Evolutionary conservation across 2,113 vertebrate species (phyloP).

Genomic region (Eleginops maclovinus): DNA sequence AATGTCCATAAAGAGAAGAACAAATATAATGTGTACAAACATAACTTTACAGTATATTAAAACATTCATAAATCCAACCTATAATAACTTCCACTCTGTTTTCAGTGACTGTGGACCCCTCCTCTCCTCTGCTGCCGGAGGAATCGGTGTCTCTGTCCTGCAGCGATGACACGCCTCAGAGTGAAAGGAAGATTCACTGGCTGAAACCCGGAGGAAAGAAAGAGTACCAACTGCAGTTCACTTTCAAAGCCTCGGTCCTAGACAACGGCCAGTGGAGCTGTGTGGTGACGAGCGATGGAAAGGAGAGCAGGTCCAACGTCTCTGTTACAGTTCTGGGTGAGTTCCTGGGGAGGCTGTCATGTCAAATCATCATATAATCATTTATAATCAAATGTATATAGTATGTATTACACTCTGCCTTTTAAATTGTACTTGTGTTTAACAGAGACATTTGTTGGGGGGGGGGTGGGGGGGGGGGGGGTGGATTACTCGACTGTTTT

Average conservation of each 20-base stretch:
- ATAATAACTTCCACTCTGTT: background rate
- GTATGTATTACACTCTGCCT: too few species aligned
- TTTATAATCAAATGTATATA: too few species aligned
- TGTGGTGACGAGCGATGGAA: background rate
- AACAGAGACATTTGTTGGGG: too few species aligned
- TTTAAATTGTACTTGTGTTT: too few species aligned
- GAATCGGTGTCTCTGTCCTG: slow-evolving; percentile 30
- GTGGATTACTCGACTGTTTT: too few species aligned
- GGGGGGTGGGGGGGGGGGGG: too few species aligned
- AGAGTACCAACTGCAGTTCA: accelerated
- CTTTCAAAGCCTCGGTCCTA: accelerated
- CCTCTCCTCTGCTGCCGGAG: slow-evolving; percentile 20
- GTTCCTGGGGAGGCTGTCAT: slow-evolving; percentile 17
- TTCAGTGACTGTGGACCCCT: slow-evolving; percentile 32
- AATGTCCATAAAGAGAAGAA: too few species aligned
- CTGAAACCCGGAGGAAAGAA: background rate
- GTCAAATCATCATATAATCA: too few species aligned
- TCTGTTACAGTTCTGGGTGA: slow-evolving; percentile 73
- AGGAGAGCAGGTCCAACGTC: background rate
- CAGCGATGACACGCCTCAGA: accelerated
- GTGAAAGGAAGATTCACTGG: slow-evolving; percentile 18
- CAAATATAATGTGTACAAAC: too few species aligned
- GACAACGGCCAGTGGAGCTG: slow-evolving; percentile 77
- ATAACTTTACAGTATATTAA: too few species aligned
- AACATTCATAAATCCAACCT: too few species aligned